Evolutionary conservation across 2,797 vertebrate species (phyloP).

Genomic region (Pipistrellus kuhlii): DNA sequence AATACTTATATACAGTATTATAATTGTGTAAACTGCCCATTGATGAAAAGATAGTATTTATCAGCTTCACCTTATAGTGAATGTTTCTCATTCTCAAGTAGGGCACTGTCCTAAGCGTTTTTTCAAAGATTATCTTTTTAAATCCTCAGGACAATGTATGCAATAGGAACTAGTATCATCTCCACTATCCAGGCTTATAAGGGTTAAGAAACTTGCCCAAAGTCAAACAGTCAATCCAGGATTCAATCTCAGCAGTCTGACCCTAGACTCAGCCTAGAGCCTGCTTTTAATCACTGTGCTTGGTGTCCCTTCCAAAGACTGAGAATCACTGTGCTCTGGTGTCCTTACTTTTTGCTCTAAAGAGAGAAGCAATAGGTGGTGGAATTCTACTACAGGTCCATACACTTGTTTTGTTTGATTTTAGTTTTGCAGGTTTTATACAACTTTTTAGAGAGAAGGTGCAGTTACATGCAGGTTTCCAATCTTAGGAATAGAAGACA

Average conservation of each 20-base stretch:
- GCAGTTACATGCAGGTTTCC: not conserved
- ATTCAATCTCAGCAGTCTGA: not conserved
- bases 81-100: constrained; percentile 26
- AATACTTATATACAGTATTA: not conserved
- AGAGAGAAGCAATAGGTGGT: not conserved
- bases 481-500: not conserved
- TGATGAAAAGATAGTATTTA: constrained; percentile 31
- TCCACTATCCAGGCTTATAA: not conserved
- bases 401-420: not conserved
- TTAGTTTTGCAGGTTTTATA: not conserved
- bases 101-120: not conserved
- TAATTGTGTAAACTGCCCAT: not conserved
- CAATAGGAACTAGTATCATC: not conserved
- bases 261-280: not conserved
- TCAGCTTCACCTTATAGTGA: not conserved
- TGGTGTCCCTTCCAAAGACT: not conserved
- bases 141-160: not conserved
- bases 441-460: not conserved
- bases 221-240: not conserved
- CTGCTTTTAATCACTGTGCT: not conserved
- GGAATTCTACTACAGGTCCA: not conserved
- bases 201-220: not conserved
- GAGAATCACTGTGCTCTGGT: not conserved
- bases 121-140: constrained; percentile 34
- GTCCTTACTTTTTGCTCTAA: not conserved